A percentile compares a stretch with the other conserved stretches of the same genome.
Evolutionary conservation across 2,888 invertebrate genomes (phyloP).

Genomic region (Nomada flava): DNA sequence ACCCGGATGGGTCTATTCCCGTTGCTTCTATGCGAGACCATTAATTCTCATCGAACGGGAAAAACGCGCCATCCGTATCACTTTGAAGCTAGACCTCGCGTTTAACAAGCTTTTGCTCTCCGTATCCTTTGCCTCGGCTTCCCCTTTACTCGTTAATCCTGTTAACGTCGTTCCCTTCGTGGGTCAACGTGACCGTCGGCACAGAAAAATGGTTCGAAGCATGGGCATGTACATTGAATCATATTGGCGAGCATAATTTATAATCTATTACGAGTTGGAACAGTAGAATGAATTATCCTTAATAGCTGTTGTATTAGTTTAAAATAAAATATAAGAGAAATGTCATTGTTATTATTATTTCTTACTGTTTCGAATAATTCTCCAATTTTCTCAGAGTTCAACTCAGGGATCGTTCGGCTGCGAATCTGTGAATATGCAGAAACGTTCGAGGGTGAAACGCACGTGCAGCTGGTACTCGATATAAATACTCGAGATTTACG

Average conservation of each 20-base stretch:
- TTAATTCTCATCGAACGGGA: conserved; percentile 57
- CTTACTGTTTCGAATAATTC: too few relatives aligned
- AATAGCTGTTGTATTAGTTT: too few relatives aligned
- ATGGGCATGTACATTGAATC: not conserved
- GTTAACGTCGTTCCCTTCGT: conserved; percentile 35
- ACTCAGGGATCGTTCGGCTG: not conserved
- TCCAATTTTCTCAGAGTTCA: too few relatives aligned
- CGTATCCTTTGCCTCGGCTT: conserved; percentile 1
- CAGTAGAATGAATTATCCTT: too few relatives aligned
- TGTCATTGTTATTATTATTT: too few relatives aligned
- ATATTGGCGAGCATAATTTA: not conserved
- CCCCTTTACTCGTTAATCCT: conserved; percentile 53
- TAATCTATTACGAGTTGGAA: too few relatives aligned
- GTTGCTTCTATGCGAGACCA: conserved; percentile 5
- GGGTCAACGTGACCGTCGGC: not conserved
- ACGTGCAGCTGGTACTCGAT: conserved; percentile 20
- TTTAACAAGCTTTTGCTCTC: conserved; percentile 59
- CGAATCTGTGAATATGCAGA: conserved; percentile 3
- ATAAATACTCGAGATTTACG: conserved; percentile 41
- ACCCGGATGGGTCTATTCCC: too few relatives aligned
- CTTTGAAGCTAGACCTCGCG: conserved; percentile 44
- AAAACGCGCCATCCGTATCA: conserved; percentile 59
- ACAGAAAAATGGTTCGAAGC: conserved; percentile 24
- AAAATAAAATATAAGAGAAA: too few relatives aligned
- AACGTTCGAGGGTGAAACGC: conserved; percentile 1